These are phyloP conservation scores for Lasiurus cinereus DNA, from an alignment of 2,113 vertebrate genomes.

Conservation along the genomic window DNA sequence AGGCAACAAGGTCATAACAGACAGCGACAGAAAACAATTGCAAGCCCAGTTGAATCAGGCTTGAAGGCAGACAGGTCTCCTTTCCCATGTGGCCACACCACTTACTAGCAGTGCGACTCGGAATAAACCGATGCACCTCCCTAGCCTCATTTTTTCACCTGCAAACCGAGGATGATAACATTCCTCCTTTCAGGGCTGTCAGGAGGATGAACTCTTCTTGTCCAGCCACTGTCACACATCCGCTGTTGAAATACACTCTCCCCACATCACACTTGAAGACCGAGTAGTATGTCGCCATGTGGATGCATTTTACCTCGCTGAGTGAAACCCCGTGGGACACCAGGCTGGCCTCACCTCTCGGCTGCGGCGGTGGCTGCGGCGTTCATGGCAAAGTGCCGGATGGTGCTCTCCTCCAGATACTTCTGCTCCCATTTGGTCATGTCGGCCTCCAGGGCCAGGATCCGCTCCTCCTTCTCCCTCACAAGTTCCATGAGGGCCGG, in stretches of 20 bases:
- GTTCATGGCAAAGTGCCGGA: conserved; percentile 93
- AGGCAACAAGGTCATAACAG: not conserved
- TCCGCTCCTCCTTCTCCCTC: conserved; percentile 93
- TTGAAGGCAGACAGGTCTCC: not conserved
- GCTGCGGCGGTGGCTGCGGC: conserved; percentile 87
- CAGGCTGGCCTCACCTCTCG: conserved; percentile 87
- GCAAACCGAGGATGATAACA: not conserved
- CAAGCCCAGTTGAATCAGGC: not conserved
- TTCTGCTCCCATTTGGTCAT: conserved; percentile 95
- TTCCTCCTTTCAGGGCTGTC: not conserved
- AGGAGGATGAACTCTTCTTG: not conserved
- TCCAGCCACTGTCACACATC: not conserved
- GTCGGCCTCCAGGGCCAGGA: conserved; percentile 92
- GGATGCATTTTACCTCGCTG: no score
- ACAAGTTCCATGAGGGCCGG: conserved; percentile 92
- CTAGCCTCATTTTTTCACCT: not conserved
- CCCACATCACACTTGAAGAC: not conserved
- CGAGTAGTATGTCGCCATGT: fast-evolving
- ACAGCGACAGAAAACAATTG: not conserved
- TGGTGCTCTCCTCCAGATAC: conserved; percentile 93
- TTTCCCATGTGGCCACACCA: not conserved
- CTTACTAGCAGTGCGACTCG: not conserved
- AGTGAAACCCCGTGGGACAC: not conserved
- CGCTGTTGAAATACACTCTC: not conserved
- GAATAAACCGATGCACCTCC: not conserved